These are phyloP conservation scores for Meloidogyne hapla DNA, from an alignment of 1,140 invertebrate genomes.

Conservation along the genomic window DNA sequence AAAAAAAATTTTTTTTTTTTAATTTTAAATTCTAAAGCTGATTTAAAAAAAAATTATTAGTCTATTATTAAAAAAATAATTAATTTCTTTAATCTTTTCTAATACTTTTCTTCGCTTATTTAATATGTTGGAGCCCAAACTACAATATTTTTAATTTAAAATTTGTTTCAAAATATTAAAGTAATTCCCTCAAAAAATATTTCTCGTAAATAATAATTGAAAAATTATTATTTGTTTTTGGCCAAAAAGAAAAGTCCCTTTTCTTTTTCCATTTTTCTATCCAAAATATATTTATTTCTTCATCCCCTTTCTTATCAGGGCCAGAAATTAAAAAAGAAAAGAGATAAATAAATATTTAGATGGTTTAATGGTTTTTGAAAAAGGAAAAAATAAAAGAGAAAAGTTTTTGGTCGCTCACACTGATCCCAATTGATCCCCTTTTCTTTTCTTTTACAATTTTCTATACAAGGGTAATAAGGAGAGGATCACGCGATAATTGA, in stretches of 20 bases:
- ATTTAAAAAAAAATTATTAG: too few species aligned
- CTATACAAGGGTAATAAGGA: background rate
- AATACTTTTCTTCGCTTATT: too few species aligned
- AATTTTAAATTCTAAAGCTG: background rate
- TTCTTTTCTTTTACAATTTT: background rate
- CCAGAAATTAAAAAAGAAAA: background rate
- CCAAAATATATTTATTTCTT: too few species aligned
- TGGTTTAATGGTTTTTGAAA: background rate
- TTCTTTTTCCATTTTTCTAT: background rate
- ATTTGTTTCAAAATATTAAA: too few species aligned
- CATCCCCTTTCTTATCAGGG: background rate
- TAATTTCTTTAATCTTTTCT: too few species aligned
- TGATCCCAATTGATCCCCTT: background rate
- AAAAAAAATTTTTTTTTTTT: background rate
- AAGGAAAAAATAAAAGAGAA: background rate
- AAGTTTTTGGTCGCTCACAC: background rate
- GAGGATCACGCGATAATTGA: background rate
- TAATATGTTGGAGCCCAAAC: too few species aligned
- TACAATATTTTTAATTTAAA: too few species aligned
- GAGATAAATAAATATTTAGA: background rate
- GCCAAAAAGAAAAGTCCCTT: background rate
- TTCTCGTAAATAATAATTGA: too few species aligned
- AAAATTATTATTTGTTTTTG: background rate
- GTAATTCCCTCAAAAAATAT: too few species aligned
- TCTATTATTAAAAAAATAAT: too few species aligned